Conservation (phyloP, 1,140 invertebrate species). For the Plutomurus gul region DNA sequence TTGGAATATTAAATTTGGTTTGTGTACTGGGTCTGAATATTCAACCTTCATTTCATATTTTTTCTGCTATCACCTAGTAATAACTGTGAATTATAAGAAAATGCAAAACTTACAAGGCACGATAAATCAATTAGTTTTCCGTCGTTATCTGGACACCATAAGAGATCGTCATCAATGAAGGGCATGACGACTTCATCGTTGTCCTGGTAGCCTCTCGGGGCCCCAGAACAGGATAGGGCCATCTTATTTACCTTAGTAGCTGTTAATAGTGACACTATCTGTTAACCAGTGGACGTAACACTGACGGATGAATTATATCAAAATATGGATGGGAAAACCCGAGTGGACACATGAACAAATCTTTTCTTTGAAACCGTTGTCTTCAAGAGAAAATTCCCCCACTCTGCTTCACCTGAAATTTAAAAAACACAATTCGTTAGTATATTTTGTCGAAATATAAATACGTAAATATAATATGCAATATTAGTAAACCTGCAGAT, state of each 20-base stretch:
- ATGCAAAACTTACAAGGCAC: slow-evolving; percentile 70
- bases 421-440: not conserved
- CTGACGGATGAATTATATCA: not conserved
- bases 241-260: slow-evolving; percentile 44
- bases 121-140: slow-evolving; percentile 88
- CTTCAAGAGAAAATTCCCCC: not conserved
- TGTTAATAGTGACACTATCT: not conserved
- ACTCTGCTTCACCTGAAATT: not conserved
- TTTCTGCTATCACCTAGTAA: not conserved
- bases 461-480: too few relatives aligned
- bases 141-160: slow-evolving; percentile 89
- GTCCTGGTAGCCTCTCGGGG: slow-evolving; percentile 51
- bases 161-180: slow-evolving; percentile 89
- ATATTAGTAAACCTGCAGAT: too few relatives aligned
- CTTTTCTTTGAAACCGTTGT: not conserved
- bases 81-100: not conserved
- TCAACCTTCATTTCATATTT: not conserved
- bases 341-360: slow-evolving; percentile 32
- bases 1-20: too few relatives aligned
- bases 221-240: slow-evolving; percentile 45
- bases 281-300: not conserved
- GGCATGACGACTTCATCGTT: slow-evolving; percentile 67
- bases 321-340: not conserved
- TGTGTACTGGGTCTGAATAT: not conserved
- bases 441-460: not conserved